phyloP scores from a whole-genome alignment of 2,888 invertebrate species.

The Napeogenes inachia region DNA sequence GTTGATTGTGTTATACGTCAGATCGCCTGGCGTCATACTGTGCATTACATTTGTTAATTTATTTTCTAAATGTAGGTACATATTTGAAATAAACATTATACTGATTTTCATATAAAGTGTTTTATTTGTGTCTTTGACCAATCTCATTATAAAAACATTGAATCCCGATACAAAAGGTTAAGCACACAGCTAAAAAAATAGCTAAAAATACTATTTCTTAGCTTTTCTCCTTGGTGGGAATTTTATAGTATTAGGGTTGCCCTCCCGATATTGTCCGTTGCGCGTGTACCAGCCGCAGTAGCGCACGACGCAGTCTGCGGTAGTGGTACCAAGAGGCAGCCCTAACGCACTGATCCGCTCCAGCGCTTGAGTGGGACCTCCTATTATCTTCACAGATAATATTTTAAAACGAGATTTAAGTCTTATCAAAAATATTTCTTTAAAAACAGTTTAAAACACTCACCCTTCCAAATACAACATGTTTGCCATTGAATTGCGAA shows the following conservation, averaged over 20 bases:
- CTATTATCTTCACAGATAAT: constrained; percentile 45
- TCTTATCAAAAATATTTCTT: not conserved
- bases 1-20: constrained; percentile 24
- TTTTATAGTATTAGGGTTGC: constrained; percentile 53
- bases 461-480: constrained; percentile 78
- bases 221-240: constrained; percentile 53
- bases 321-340: constrained; percentile 59
- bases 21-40: constrained; percentile 10
- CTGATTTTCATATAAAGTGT: constrained; percentile 20
- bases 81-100: constrained; percentile 33
- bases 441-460: constrained; percentile 30
- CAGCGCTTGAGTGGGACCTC: constrained; percentile 56
- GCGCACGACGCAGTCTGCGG: constrained; percentile 51
- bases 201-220: constrained; percentile 31
- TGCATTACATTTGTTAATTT: constrained; percentile 36
- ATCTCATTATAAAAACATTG: constrained; percentile 3
- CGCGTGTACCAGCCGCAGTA: constrained; percentile 56
- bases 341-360: constrained; percentile 70
- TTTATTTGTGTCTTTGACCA: constrained; percentile 18
- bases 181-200: not conserved
- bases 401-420: not conserved
- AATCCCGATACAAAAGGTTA: not conserved
- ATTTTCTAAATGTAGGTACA: constrained; percentile 37
- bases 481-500: constrained; percentile 70
- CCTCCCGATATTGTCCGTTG: constrained; percentile 50